Evolutionary conservation across 2,797 vertebrate species (phyloP), one percentile per base, ranked within the genome.

Genomic region (Siniperca scherzeri): DNA sequence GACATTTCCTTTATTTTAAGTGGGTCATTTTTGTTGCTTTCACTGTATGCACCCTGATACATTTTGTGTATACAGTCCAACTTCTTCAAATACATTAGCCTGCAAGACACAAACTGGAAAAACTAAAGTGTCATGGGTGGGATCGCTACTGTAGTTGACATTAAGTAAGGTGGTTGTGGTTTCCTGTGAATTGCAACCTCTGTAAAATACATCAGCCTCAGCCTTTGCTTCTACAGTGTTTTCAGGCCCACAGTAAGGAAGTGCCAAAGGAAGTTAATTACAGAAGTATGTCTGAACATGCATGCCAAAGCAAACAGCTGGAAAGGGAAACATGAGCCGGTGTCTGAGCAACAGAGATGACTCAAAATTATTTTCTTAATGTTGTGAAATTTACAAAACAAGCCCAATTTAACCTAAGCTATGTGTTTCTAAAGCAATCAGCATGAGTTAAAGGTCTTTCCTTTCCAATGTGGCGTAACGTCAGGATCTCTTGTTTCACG

Each of bases 201-300:
- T 66, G 56, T 85, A 76, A 17, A 56, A 22, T 77, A 70, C 12
- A 55, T 7, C 5, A 4, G 13, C 48, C 33, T 33, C 19, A 69
- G 40, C n/a, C 22, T 68, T 38, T 80, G 55, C 27, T 56, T 72
- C 73, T 30, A 16, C 25, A 50, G 5, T 3, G 30, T 72, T 50
- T 68, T 64, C 33, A 25, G 64, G 38, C 33, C 38, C 4, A 6
- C 60, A 74, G 68, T 64, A 48, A 74, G 78, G 70, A 81, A 80
- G 75, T 83, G 48, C 70, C 4, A 85, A 72, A 87, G 83, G 78
- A 92, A 92, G 83, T 88, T 80, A 81, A 91, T 94, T 92, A 82
- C 78, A 91, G 89, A 94, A 93, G 83, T 87, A 76, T 66, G 50
- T 0, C 3, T 68, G 19, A 83, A 66, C 25, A 10, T 50, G 16